phyloP scores from a whole-genome alignment of 2,113 vertebrate species.

The Rhea americana region DNA sequence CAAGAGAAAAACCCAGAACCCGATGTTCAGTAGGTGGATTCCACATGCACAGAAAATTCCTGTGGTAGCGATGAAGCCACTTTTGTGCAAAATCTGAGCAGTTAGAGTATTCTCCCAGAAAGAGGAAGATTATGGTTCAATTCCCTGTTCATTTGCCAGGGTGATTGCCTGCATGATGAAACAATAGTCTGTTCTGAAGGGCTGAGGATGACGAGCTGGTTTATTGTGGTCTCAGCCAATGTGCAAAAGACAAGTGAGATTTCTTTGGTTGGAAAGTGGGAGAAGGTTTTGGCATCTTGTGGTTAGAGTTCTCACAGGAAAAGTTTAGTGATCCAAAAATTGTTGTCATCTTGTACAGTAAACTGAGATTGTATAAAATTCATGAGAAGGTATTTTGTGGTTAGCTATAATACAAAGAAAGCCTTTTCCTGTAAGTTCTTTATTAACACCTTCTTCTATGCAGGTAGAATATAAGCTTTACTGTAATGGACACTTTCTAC shows the following conservation, averaged over 20 bases:
- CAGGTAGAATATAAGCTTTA: not conserved
- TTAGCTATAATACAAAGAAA: not conserved
- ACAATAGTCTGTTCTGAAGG: not conserved
- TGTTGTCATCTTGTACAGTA: not conserved
- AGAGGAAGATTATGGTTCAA: not conserved
- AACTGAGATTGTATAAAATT: not conserved
- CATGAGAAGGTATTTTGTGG: not conserved
- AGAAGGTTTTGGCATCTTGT: not conserved
- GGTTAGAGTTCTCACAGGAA: conserved; percentile 27
- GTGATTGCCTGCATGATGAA: not conserved
- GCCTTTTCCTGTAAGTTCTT: not conserved
- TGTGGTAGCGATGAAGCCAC: not conserved
- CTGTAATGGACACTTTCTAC: not conserved
- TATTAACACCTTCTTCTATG: not conserved
- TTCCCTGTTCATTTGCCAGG: not conserved
- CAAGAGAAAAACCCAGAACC: not conserved
- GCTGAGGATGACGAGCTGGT: not conserved
- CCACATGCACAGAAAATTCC: not conserved
- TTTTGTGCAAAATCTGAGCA: not conserved
- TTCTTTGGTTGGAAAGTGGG: not conserved
- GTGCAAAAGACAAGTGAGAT: not conserved
- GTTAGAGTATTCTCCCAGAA: not conserved
- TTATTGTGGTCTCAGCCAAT: not conserved
- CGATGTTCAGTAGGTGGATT: not conserved
- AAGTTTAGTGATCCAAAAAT: not conserved